Evolutionary conservation across 2,113 vertebrate genomes (phyloP).

Genomic region (Irena cyanogastra): DNA sequence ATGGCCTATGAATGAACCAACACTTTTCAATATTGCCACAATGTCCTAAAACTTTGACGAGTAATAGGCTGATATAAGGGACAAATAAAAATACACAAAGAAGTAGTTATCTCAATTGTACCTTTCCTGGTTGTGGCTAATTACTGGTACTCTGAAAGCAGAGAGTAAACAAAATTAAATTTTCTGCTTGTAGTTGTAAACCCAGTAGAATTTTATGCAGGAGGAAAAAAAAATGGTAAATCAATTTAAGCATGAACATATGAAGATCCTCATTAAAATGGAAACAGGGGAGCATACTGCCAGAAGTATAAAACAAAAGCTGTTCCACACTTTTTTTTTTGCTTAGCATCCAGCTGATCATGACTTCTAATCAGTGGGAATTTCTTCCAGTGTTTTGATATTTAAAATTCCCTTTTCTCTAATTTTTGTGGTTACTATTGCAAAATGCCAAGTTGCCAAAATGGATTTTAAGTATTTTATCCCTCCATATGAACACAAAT

Average conservation of each 20-base stretch:
- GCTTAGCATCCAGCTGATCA: neutral
- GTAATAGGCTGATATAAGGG: neutral
- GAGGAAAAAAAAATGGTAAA: neutral
- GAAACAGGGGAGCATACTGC: neutral
- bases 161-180: neutral
- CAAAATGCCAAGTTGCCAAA: neutral
- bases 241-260: neutral
- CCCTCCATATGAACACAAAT: neutral
- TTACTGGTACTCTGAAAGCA: neutral
- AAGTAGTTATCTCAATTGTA: neutral
- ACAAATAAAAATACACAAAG: neutral
- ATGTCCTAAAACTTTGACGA: neutral
- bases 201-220: neutral
- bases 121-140: neutral
- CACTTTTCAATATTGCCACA: neutral
- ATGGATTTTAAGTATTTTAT: neutral
- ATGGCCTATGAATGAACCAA: neutral
- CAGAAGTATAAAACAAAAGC: neutral
- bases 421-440: neutral
- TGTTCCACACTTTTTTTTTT: neutral
- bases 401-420: neutral
- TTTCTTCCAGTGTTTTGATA: neutral
- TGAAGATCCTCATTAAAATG: neutral
- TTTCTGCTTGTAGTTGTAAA: neutral
- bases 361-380: neutral